Evolutionary conservation across 1,140 invertebrate genomes (phyloP).

Genomic region (Mesaphorura yosii): DNA sequence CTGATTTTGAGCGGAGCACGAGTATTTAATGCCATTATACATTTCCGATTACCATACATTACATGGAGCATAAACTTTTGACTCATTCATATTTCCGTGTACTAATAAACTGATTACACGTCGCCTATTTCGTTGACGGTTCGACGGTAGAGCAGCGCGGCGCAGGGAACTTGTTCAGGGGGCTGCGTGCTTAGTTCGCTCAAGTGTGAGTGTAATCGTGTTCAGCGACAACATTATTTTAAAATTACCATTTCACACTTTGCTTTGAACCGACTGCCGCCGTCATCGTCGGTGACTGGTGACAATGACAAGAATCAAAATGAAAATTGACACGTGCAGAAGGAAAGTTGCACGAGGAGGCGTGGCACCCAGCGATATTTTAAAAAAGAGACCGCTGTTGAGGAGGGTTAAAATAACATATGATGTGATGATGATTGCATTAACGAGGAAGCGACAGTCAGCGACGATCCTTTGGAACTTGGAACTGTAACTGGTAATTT

Average conservation of each 20-base stretch:
- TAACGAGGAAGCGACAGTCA: too few species aligned
- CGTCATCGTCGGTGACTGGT: neutral
- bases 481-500: too few species aligned
- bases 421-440: too few species aligned
- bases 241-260: neutral
- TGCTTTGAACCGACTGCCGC: neutral
- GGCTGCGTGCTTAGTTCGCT: too few species aligned
- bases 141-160: neutral
- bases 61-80: too few species aligned
- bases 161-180: neutral
- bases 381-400: neutral
- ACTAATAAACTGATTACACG: too few species aligned
- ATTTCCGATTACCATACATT: too few species aligned
- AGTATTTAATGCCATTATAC: too few species aligned
- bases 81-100: too few species aligned
- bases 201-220: neutral
- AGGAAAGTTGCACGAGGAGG: neutral
- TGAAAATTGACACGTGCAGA: conserved; percentile 23
- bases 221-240: neutral
- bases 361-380: conserved; percentile 21
- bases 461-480: too few species aligned
- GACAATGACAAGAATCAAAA: conserved; percentile 8
- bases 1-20: too few species aligned
- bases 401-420: neutral
- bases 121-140: neutral